Conservation (phyloP, 92 coral and sea anemone species). For the Meandrina meandrites region DNA sequence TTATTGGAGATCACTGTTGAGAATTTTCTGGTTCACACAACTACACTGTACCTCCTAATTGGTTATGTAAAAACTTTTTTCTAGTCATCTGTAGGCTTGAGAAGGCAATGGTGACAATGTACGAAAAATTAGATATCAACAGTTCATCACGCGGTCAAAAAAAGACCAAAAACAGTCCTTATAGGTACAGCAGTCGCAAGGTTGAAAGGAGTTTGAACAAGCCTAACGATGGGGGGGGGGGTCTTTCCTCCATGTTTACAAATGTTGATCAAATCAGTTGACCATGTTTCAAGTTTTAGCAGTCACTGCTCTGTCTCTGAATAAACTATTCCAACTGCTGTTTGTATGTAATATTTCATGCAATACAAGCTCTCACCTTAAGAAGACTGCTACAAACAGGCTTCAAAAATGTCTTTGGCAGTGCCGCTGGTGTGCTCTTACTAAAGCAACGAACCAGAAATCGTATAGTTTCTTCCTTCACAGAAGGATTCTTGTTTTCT, state of each 20-base stretch:
- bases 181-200: background rate
- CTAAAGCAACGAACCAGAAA: conserved; percentile 80
- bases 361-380: conserved; percentile 63
- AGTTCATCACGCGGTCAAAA: background rate
- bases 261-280: background rate
- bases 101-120: background rate
- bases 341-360: background rate
- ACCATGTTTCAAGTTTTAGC: too few relatives aligned
- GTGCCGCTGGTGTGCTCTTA: conserved; percentile 83
- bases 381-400: conserved; percentile 85
- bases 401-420: conserved; percentile 88
- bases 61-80: too few relatives aligned
- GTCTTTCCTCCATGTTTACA: background rate
- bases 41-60: too few relatives aligned
- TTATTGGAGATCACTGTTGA: too few relatives aligned
- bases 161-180: background rate
- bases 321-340: background rate
- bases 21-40: too few relatives aligned
- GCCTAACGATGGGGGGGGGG: background rate
- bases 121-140: background rate
- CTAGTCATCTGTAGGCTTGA: background rate
- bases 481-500: conserved; percentile 90
- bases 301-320: too few relatives aligned
- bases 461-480: conserved; percentile 89
- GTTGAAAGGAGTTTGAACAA: background rate